Conservation (phyloP, 92 coral and sea anemone species). For the Anthopleura xanthogrammica region DNA sequence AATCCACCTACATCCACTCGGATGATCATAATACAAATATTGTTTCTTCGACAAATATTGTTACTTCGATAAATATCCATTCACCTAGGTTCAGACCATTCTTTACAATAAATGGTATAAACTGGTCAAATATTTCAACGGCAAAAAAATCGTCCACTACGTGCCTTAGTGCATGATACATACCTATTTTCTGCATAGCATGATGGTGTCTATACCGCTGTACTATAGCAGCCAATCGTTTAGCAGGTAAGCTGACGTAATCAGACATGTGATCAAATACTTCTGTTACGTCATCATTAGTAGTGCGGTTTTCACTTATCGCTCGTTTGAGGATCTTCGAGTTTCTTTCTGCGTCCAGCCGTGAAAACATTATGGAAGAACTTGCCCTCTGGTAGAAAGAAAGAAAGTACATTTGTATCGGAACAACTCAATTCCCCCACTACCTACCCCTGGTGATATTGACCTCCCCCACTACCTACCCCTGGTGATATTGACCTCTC, state of each 20-base stretch:
- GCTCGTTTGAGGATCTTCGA: constrained; percentile 96
- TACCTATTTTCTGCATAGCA: constrained; percentile 93
- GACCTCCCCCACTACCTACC: not conserved
- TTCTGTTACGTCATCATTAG: constrained; percentile 58
- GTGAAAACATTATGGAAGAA: constrained; percentile 91
- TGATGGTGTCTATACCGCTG: constrained; percentile 88
- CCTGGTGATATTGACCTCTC: not conserved
- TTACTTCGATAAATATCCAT: no score
- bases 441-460: not conserved
- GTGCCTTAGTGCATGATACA: not conserved
- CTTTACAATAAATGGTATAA: no score
- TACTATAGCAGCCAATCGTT: constrained; percentile 78
- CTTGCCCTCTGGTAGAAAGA: constrained; percentile 60
- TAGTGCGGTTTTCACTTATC: constrained; percentile 67
- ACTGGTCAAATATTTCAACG: no score
- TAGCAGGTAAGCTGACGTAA: constrained; percentile 84
- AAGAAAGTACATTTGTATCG: not conserved
- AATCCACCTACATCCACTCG: no score
- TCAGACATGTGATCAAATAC: constrained; percentile 68
- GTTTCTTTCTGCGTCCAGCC: constrained; percentile 93
- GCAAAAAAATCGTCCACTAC: no score
- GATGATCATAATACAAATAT: no score
- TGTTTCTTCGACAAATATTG: no score
- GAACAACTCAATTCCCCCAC: not conserved
- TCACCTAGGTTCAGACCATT: no score